Evolutionary conservation across 2,797 vertebrate species (phyloP).

Genomic region (Notoglanidium macrostoma): DNA sequence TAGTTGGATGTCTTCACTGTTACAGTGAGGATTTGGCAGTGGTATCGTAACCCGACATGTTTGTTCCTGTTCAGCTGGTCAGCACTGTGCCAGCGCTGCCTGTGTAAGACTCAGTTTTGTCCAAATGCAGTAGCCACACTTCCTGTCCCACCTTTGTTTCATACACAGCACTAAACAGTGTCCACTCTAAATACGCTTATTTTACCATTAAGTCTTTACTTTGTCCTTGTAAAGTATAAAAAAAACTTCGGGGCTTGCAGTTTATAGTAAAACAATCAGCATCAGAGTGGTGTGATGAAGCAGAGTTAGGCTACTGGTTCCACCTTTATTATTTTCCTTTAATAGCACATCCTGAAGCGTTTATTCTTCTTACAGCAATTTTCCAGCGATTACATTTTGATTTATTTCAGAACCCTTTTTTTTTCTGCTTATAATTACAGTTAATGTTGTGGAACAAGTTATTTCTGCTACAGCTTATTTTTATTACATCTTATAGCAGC

Average conservation of each 20-base stretch:
- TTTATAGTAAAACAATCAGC: background rate
- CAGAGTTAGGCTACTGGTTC: background rate
- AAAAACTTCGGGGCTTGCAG: background rate
- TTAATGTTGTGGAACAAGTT: background rate
- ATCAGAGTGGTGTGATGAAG: background rate
- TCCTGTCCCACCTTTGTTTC: slow-evolving; percentile 1
- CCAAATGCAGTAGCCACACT: slow-evolving; percentile 12
- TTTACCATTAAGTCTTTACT: background rate
- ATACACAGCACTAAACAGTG: background rate
- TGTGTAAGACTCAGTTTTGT: background rate
- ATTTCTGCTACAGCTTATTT: background rate
- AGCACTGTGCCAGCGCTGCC: slow-evolving; percentile 14
- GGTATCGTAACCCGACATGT: slow-evolving; percentile 19
- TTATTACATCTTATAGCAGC: background rate
- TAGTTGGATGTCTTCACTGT: background rate
- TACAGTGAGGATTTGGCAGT: slow-evolving; percentile 2
- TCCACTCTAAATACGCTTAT: background rate
- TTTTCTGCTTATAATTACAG: background rate
- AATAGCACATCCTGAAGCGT: background rate
- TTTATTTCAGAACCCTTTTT: background rate
- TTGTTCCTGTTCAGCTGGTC: slow-evolving; percentile 37
- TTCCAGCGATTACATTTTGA: background rate
- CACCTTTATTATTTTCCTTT: background rate
- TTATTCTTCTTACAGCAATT: background rate
- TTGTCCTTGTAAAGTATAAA: background rate